Evolutionary conservation across 2,797 vertebrate genomes (phyloP), one percentile per base, ranked within the genome.

Genomic region (Eurystomus glaucurus): DNA sequence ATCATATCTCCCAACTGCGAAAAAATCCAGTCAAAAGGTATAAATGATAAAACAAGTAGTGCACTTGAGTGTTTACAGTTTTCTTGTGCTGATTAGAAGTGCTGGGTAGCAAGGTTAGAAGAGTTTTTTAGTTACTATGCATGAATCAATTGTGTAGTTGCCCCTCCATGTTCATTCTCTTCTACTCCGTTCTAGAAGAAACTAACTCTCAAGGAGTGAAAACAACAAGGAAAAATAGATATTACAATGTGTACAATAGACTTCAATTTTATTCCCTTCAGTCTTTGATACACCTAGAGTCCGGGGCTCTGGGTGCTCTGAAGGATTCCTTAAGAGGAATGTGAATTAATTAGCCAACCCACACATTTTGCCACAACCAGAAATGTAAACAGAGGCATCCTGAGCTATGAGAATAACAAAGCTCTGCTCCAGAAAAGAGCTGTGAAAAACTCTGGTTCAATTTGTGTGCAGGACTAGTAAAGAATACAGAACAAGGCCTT

Each of bases 1-100:
- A 99, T 99, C 96, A 99, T 99, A 97, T 99, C 99, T 62, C 99
- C 99, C 69, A 99, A 99, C 98, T 99, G 99, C 41, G 99, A 99
- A 98, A 99, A 99, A 98, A 99, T 99, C 94, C 99, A 99, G 93
- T 99, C 99, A 70, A 99, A 99, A 99, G 99, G 99, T 99, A 81
- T 89, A 81, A 92, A 37, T 55, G 5, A 51, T 33, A 37, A 74
- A 92, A 48, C 8, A 55, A 62, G 21, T 55, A 35, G 16, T 62
- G 17, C 9, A 18, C 28, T 48, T 37, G 29, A 64, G 52, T 72
- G 21, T 65, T 71, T 7, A 14, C 13, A 7, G 18, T 50, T 76
- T 65, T 54, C 33, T 41, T n/a, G n/a, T 77, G 51, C 48, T 72
- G 61, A 85, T 69, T 80, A 69, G n/a, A 48, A 33, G 39, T 77